Evolutionary conservation across 2,888 invertebrate genomes (phyloP).

Genomic region (Cynaeus angustus): DNA sequence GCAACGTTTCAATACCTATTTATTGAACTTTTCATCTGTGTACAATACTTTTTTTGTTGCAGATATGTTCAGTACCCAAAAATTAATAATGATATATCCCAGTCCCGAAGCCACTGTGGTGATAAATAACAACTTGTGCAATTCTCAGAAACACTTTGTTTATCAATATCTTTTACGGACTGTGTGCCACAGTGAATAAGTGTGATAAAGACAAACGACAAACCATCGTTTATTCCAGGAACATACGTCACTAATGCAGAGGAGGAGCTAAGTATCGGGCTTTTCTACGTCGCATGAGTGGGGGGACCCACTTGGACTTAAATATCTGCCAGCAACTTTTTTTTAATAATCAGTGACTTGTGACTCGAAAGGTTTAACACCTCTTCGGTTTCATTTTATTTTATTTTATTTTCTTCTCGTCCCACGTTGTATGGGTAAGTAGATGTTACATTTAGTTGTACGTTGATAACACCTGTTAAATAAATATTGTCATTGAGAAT

Average conservation of each 20-base stretch:
- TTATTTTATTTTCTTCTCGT: conserved; percentile 18
- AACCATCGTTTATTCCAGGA: conserved; percentile 25
- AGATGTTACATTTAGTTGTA: neutral
- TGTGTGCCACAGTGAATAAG: conserved; percentile 57
- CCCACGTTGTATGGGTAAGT: conserved; percentile 42
- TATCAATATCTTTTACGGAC: conserved; percentile 65
- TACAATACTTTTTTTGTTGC: conserved; percentile 56
- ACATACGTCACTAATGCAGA: neutral
- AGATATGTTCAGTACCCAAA: conserved; percentile 62
- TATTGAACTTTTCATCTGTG: too few relatives aligned
- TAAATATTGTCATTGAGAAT: too few relatives aligned
- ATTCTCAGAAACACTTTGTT: conserved; percentile 64
- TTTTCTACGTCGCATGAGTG: conserved; percentile 31
- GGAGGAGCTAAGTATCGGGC: conserved; percentile 14
- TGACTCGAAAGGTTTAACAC: neutral
- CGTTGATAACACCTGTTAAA: neutral
- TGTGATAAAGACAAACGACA: conserved; percentile 18
- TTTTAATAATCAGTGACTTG: conserved; percentile 10
- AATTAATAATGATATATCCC: conserved; percentile 39
- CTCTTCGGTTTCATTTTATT: conserved; percentile 34
- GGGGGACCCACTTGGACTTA: conserved; percentile 20
- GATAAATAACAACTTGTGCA: conserved; percentile 62
- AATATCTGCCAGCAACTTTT: conserved; percentile 11
- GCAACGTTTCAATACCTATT: too few relatives aligned
- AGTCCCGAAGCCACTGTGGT: conserved; percentile 37